Base-by-base conservation (phyloP, 2,888 invertebrate species). In the Allolobophora icterica region DNA sequence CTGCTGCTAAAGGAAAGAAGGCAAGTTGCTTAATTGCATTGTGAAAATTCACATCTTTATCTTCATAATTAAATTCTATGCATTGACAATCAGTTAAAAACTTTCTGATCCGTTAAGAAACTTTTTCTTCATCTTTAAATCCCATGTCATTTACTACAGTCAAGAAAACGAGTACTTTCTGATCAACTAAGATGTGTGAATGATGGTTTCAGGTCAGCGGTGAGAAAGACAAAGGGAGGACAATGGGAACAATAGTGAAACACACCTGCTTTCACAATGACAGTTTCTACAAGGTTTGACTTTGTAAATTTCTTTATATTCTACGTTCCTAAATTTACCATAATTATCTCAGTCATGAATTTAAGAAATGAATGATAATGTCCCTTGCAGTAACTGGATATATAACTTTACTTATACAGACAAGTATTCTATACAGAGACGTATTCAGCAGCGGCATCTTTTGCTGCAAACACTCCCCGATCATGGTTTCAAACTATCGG, bases 211-310 rank as follows among this genome's bases (percentile, higher is more conserved):
- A 71, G 71, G 8, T 71, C 6, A n/a, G 30, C n/a, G 87, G 0
- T 34, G 38, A 35, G 35, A 38, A 87, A 19, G 35, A 87, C 87
- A 87, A 87, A 34, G 87, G n/a, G 1, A 35, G 87, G 19, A 6
- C 87, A 87, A 34, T 87, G 87, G 87, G 87, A 87, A 87, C 87
- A 17, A 87, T 38, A 13, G 87, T 87, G 5, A 87, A 38, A 87
- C 87, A 87, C 38, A 35, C 87, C n/a, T 87, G 87, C 15, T 87
- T 35, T 87, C 38, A 34, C 24, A 87, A 87, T 17, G 38, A 87
- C 38, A 38, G 35, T 87, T 6, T 38, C 24, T n/a, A 35, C 87
- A 87, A 87, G 87, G 87, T 87, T 35, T 87, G 87, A 17, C 87
- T 34, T 19, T 35, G 24, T 87, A 2, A 17, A 87, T 33, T 21